A percentile compares a stretch with the other conserved stretches of the same genome.
Conservation (phyloP, 2,113 vertebrate genomes). For the Chlamydotis undulata region DNA sequence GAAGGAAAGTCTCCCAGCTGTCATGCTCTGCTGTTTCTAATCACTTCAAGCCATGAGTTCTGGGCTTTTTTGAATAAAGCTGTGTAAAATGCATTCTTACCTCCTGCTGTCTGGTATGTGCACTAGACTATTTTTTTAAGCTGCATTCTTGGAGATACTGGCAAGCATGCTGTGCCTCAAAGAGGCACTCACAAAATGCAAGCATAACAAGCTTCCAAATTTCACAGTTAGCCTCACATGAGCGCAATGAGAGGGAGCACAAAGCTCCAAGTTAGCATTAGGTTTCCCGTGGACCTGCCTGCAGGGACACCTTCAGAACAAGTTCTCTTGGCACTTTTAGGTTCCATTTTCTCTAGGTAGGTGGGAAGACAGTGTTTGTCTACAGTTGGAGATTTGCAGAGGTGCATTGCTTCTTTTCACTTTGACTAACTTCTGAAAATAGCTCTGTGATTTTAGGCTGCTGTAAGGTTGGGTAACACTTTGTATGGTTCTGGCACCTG, state of each 20-base stretch:
- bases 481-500: neutral
- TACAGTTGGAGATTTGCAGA: neutral
- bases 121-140: conserved; percentile 44
- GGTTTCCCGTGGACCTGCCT: neutral
- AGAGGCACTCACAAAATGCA: neutral
- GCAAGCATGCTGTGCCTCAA: neutral
- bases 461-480: neutral
- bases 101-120: conserved; percentile 42
- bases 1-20: neutral
- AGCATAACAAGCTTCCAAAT: neutral
- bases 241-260: neutral
- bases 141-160: conserved; percentile 34
- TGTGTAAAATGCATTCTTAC: conserved; percentile 6
- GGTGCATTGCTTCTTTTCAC: neutral
- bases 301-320: neutral
- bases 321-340: neutral
- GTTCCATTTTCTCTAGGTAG: neutral
- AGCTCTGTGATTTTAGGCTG: neutral
- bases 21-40: conserved; percentile 18
- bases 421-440: neutral
- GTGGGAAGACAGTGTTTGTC: neutral
- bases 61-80: neutral
- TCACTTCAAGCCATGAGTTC: neutral
- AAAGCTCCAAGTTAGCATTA: neutral
- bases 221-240: neutral